Percentiles rank a stretch among this genome's conserved stretches.
These are phyloP conservation scores for Xylocampa areola DNA, from an alignment of 2,888 invertebrate genomes.

Conservation along the genomic window DNA sequence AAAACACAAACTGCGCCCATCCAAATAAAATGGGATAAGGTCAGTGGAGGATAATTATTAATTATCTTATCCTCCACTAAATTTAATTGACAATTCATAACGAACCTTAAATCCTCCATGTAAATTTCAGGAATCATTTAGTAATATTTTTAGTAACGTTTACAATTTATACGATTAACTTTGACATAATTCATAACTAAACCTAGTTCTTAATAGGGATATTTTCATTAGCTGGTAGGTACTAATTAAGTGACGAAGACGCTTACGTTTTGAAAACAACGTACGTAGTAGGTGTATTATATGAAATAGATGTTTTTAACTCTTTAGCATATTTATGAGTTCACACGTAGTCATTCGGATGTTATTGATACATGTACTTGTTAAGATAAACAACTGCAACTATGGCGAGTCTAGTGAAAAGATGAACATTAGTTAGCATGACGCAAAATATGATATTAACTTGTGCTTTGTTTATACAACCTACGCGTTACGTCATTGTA, in stretches of 20 bases:
- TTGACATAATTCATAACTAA: constrained; percentile 22
- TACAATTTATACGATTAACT: constrained; percentile 5
- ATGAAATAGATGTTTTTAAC: constrained; percentile 29
- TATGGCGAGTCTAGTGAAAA: constrained; percentile 16
- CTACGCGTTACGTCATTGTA: constrained; percentile 43
- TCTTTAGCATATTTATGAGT: constrained; percentile 30
- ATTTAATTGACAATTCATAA: constrained; percentile 23
- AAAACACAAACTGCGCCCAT: too few species aligned
- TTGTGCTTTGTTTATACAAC: constrained; percentile 39
- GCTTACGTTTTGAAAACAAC: constrained; percentile 45
- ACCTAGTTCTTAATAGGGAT: constrained; percentile 13
- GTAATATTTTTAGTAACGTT: constrained; percentile 8
- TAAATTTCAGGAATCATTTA: not conserved
- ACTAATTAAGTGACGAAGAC: constrained; percentile 30
- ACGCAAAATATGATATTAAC: constrained; percentile 37
- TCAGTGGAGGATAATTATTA: too few species aligned
- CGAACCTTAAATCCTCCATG: not conserved
- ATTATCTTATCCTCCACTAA: constrained; percentile 27
- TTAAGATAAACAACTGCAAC: constrained; percentile 41
- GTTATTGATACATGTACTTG: constrained; percentile 32
- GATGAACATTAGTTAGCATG: constrained; percentile 28
- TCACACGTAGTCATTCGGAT: constrained; percentile 35
- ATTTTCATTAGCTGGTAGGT: constrained; percentile 34
- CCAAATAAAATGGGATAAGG: too few species aligned
- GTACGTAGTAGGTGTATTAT: constrained; percentile 28